Percentiles rank a stretch among this genome's conserved stretches.
These are phyloP conservation scores for Acipenser oxyrinchus DNA, from an alignment of 2,797 vertebrate genomes.

Conservation along the genomic window DNA sequence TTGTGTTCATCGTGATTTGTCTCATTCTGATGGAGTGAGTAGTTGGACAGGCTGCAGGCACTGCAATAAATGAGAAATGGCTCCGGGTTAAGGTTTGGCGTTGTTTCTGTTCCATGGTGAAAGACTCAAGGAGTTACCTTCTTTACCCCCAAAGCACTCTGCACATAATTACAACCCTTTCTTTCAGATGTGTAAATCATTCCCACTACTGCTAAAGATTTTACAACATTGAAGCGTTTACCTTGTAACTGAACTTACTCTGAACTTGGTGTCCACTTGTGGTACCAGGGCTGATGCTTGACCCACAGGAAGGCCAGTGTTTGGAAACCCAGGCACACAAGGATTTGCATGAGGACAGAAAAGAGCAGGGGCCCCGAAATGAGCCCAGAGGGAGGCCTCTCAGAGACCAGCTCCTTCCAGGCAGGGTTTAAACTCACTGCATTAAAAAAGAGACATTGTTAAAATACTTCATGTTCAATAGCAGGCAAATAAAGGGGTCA, in stretches of 20 bases:
- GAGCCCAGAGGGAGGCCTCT: conserved; percentile 84
- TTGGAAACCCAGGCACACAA: conserved; percentile 88
- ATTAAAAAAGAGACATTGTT: not conserved
- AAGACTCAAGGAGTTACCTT: no score
- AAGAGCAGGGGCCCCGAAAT: conserved; percentile 86
- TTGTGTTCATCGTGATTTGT: conserved; percentile 68
- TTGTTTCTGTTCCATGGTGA: no score
- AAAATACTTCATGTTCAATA: no score
- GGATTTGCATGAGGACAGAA: conserved; percentile 88
- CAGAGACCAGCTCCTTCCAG: conserved; percentile 86
- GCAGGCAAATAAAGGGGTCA: no score
- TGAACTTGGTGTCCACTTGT: conserved; percentile 54
- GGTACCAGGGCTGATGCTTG: conserved; percentile 75
- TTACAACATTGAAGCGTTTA: not conserved
- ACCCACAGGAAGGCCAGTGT: conserved; percentile 79
- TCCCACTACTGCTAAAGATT: not conserved
- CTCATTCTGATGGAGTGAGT: conserved; percentile 42
- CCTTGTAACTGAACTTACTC: conserved; percentile 63
- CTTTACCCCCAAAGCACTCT: not conserved
- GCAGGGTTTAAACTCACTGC: conserved; percentile 95
- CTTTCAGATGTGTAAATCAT: no score
- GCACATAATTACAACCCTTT: no score
- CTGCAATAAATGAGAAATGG: conserved; percentile 40
- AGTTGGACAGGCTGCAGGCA: conserved; percentile 62
- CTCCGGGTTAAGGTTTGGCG: not conserved